phyloP scores from a whole-genome alignment of 53 echinoderm and acorn worm genomes.

The Patiria pectinifera region DNA sequence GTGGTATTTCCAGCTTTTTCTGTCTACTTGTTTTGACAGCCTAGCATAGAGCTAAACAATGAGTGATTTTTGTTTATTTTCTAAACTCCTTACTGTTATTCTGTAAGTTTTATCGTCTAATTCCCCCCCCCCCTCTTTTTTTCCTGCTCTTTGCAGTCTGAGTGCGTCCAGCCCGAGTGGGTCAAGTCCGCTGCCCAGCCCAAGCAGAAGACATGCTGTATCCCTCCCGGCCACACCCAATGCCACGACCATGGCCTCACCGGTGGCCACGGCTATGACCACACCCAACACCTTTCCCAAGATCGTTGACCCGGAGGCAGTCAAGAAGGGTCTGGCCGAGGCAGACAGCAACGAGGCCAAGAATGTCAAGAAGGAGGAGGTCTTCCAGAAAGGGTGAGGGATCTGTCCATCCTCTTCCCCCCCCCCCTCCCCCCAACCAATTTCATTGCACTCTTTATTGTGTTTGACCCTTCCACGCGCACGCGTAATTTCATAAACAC shows the following conservation, averaged over 20 bases:
- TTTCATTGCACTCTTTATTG: too few species aligned
- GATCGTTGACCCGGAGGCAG: slow-evolving; percentile 4
- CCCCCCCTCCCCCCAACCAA: too few species aligned
- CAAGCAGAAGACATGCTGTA: slow-evolving; percentile 7
- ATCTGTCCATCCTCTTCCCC: too few species aligned
- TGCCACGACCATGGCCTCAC: not conserved
- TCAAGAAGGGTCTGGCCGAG: slow-evolving; percentile 20
- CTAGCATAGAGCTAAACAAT: too few species aligned
- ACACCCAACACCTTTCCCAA: slow-evolving; percentile 11
- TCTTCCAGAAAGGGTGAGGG: slow-evolving; percentile 74
- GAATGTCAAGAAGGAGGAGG: slow-evolving; percentile 58
- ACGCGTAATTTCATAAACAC: too few species aligned
- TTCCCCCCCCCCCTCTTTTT: not conserved
- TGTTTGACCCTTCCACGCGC: too few species aligned
- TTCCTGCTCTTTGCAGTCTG: not conserved
- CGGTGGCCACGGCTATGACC: not conserved
- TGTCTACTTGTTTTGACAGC: too few species aligned
- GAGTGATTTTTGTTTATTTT: not conserved
- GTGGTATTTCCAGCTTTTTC: too few species aligned
- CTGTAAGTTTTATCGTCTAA: not conserved
- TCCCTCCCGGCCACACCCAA: slow-evolving; percentile 42
- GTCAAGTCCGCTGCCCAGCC: slow-evolving; percentile 33
- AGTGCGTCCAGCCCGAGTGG: slow-evolving; percentile 42
- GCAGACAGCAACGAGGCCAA: not conserved
- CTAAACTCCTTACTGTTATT: not conserved